phyloP scores from a whole-genome alignment of 1,140 invertebrate species.

The Fragariocoptes setiger region DNA sequence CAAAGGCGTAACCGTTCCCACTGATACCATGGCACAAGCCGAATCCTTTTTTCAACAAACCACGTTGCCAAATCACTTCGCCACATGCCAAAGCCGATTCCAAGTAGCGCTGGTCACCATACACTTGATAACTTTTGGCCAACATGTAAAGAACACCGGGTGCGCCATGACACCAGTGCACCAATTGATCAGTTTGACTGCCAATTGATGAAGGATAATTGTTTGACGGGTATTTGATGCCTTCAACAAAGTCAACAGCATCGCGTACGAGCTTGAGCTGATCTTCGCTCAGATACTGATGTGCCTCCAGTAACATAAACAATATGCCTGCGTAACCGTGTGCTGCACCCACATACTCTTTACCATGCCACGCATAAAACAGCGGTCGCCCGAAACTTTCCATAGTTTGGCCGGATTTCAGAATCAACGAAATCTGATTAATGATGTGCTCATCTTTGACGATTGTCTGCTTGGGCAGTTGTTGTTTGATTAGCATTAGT shows the following conservation, averaged over 20 bases:
- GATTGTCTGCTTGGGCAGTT: conserved; percentile 13
- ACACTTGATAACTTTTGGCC: conserved; percentile 35
- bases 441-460: conserved; percentile 20
- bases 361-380: conserved; percentile 58
- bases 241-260: conserved; percentile 29
- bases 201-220: conserved; percentile 44
- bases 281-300: conserved; percentile 20
- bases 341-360: conserved; percentile 50
- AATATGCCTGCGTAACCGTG: conserved; percentile 58
- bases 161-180: conserved; percentile 86
- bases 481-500: conserved; percentile 32
- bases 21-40: conserved; percentile 65
- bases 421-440: conserved; percentile 26
- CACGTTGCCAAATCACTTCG: conserved; percentile 47
- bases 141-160: conserved; percentile 51
- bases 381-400: conserved; percentile 24
- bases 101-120: conserved; percentile 36
- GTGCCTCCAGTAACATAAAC: conserved; percentile 36
- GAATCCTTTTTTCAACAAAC: conserved; percentile 58
- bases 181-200: conserved; percentile 35
- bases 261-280: conserved; percentile 24
- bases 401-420: conserved; percentile 28
- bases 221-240: conserved; percentile 31
- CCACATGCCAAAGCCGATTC: conserved; percentile 32
- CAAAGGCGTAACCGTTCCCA: conserved; percentile 63